Conservation (phyloP, 2,113 vertebrate genomes). For the Lontra canadensis region DNA sequence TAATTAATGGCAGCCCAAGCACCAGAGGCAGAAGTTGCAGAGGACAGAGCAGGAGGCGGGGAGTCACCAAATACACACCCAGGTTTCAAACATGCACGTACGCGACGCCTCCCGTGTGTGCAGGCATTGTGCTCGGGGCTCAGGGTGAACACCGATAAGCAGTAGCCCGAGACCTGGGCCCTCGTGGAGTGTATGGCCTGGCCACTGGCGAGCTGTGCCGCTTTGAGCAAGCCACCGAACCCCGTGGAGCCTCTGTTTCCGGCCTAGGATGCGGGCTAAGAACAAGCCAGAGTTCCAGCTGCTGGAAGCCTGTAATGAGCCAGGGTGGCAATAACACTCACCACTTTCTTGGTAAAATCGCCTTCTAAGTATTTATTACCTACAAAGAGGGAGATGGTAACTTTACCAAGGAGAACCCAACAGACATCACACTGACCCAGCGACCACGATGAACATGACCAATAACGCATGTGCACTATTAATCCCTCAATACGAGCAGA, state of each 20-base stretch:
- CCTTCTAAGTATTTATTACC: neutral
- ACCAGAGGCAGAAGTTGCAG: neutral
- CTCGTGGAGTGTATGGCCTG: fast-evolving
- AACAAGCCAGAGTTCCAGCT: neutral
- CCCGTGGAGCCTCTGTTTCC: neutral
- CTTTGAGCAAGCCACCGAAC: neutral
- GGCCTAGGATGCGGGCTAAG: neutral
- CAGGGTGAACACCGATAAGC: fast-evolving
- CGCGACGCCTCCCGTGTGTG: fast-evolving
- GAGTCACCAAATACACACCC: neutral
- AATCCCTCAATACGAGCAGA: neutral
- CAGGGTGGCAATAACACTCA: fast-evolving
- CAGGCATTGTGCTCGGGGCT: fast-evolving
- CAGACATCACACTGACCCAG: neutral
- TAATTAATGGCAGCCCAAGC: neutral
- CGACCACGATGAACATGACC: fast-evolving
- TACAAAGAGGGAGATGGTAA: neutral
- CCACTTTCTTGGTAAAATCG: neutral
- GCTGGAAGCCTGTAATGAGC: neutral
- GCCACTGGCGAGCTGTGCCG: fast-evolving
- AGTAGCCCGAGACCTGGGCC: fast-evolving
- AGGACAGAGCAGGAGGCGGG: neutral
- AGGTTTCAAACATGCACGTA: no score
- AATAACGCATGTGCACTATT: fast-evolving
- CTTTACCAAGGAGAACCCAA: neutral